Evolutionary conservation across 2,888 invertebrate species (phyloP), one percentile per base, ranked within the genome.

Genomic region (Alloplasta piceator): DNA sequence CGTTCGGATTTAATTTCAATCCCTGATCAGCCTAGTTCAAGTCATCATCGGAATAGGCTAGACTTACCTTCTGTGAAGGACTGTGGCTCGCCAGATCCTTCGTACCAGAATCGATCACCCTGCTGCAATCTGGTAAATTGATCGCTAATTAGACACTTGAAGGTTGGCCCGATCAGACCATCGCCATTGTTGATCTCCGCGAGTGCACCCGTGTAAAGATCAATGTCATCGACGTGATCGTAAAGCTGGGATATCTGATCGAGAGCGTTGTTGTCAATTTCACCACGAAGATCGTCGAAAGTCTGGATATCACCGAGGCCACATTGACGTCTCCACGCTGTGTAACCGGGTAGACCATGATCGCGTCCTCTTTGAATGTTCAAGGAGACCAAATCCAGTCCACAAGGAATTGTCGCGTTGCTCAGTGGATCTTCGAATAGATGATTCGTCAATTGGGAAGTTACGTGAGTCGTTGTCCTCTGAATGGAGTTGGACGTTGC

Each of bases 81-180:
- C 80, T 96, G 94, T 0, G 94, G 94, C 46, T 94, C 92, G 75
- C 95, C 94, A 0, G 93, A 92, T 46, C 95, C 95, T 91, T 98
- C 98, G 89, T 98, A 98, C 97, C 98, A 98, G 93, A 95, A 97
- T 61, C 98, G 93, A 92, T 98, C 98, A 0, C 97, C 98, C 55
- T 93, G 91, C 93, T 97, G 97, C 38, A 97, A 91, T 63, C 97
- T 93, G 14, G 95, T 91, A 93, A 98, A 98, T 93, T 98, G 98
- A 92, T 97, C 96, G 0, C 96, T 94, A 61, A 98, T 93, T 81
- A 98, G 93, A 88, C 98, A 98, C 14, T 95, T 96, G 71, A 98
- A 94, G 0, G 98, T 96, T 0, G 98, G 97, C 0, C 98, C 98
- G 67, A 98, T 94, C 16, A 98, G 94, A 0, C 96, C 95, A 3